Evolutionary conservation across 1,140 invertebrate species (phyloP).

Genomic region (Liolophura sinensis): DNA sequence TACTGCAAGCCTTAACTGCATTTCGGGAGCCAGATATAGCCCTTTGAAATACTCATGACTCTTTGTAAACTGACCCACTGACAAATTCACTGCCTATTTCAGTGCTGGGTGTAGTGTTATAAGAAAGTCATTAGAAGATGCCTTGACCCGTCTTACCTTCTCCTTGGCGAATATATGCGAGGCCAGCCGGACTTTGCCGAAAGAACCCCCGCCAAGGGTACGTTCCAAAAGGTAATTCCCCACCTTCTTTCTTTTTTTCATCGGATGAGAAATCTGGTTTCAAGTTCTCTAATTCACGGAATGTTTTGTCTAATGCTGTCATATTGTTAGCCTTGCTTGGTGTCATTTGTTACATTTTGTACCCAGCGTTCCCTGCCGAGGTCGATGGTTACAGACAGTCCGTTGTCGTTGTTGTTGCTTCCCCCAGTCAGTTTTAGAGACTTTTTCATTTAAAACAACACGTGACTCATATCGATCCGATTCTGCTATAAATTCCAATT

Average conservation of each 20-base stretch:
- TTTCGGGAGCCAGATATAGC: background rate
- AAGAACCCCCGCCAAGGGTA: constrained; percentile 48
- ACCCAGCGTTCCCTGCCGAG: too few relatives aligned
- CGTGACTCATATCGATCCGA: too few relatives aligned
- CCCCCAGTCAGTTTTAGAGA: too few relatives aligned
- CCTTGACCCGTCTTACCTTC: constrained; percentile 57
- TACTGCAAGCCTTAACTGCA: background rate
- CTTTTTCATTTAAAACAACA: too few relatives aligned
- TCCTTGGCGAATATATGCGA: constrained; percentile 47
- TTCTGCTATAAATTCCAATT: too few relatives aligned
- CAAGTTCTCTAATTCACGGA: too few relatives aligned
- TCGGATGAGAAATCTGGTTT: constrained; percentile 2
- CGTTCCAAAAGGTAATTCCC: constrained; percentile 49
- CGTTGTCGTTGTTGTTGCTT: too few relatives aligned
- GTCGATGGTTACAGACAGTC: too few relatives aligned
- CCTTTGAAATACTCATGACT: background rate
- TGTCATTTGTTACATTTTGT: too few relatives aligned
- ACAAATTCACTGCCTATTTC: background rate
- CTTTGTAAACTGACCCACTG: background rate
- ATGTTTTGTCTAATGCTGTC: too few relatives aligned
- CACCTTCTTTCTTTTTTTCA: constrained; percentile 45
- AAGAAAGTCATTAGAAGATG: background rate
- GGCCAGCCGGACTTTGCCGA: constrained; percentile 47
- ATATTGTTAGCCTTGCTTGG: too few relatives aligned
- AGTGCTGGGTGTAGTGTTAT: background rate